Percentiles rank a stretch among this genome's conserved stretches.
Evolutionary conservation across 2,888 invertebrate genomes (phyloP).

Genomic region (Cryptosula pallasiana): DNA sequence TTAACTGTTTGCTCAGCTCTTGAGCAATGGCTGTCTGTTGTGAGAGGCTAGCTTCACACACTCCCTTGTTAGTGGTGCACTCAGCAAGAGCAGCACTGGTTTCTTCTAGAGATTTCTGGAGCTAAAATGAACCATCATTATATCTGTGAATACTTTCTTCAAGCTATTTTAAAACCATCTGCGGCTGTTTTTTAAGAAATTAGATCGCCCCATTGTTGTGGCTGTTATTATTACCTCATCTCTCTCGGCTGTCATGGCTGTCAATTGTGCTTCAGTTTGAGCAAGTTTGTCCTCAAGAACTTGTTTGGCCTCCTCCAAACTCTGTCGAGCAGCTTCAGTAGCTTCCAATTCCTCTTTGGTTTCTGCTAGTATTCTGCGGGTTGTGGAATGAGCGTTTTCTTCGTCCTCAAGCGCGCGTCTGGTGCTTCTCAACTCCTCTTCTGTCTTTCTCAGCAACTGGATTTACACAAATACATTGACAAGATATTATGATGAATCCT

Average conservation of each 20-base stretch:
- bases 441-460: slow-evolving; percentile 14
- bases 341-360: slow-evolving; percentile 5
- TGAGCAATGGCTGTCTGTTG: neutral
- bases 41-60: neutral
- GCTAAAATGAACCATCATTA: slow-evolving; percentile 18
- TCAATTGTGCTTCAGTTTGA: neutral
- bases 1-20: slow-evolving; percentile 6
- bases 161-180: too few species aligned
- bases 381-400: neutral
- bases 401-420: slow-evolving; percentile 13
- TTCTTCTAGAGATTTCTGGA: slow-evolving; percentile 9
- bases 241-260: neutral
- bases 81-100: slow-evolving; percentile 11
- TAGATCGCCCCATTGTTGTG: too few species aligned
- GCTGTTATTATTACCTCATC: slow-evolving; percentile 5
- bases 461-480: neutral
- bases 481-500: too few species aligned
- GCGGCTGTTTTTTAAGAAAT: too few species aligned
- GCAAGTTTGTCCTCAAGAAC: neutral
- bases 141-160: too few species aligned
- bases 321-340: neutral
- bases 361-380: slow-evolving; percentile 8
- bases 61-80: neutral
- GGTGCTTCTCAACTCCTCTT: neutral
- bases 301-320: neutral